Conservation (phyloP, 2,888 invertebrate genomes). For the Venustoraphidia nigricollis region DNA sequence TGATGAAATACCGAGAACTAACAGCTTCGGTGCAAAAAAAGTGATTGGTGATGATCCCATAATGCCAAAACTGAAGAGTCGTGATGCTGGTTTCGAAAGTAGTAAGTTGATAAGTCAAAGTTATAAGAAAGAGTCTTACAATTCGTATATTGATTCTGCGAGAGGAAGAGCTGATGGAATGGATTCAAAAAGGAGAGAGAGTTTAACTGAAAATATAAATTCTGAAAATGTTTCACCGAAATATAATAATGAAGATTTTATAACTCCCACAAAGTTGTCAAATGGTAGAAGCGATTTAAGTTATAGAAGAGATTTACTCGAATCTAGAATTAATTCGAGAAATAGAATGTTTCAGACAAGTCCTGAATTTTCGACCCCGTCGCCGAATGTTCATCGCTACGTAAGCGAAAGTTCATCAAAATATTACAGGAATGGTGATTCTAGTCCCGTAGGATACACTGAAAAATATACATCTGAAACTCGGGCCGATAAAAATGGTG, state of each 20-base stretch:
- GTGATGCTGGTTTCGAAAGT: slow-evolving; percentile 34
- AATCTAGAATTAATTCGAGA: slow-evolving; percentile 57
- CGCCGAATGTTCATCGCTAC: slow-evolving; percentile 23
- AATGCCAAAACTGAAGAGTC: slow-evolving; percentile 38
- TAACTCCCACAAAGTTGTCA: slow-evolving; percentile 5
- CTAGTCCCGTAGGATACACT: slow-evolving; percentile 35
- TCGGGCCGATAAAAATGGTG: slow-evolving; percentile 32
- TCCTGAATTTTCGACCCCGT: slow-evolving; percentile 35
- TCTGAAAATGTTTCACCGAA: background rate
- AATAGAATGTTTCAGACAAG: slow-evolving; percentile 33
- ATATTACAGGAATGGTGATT: slow-evolving; percentile 36
- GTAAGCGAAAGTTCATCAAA: slow-evolving; percentile 36
- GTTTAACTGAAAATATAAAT: slow-evolving; percentile 22
- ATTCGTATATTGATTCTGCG: slow-evolving; percentile 29
- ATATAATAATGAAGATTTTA: slow-evolving; percentile 8
- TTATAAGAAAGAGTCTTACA: slow-evolving; percentile 21
- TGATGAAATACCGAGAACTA: slow-evolving; percentile 30
- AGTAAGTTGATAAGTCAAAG: slow-evolving; percentile 5
- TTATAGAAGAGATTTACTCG: slow-evolving; percentile 55
- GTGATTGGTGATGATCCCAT: slow-evolving; percentile 39
- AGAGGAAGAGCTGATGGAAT: slow-evolving; percentile 51
- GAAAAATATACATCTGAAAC: slow-evolving; percentile 37
- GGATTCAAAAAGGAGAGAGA: slow-evolving; percentile 41
- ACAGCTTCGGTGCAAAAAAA: slow-evolving; percentile 14
- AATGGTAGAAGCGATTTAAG: slow-evolving; percentile 42